Conservation (phyloP, 2,888 invertebrate species). For the Pardosa pseudoannulata region DNA sequence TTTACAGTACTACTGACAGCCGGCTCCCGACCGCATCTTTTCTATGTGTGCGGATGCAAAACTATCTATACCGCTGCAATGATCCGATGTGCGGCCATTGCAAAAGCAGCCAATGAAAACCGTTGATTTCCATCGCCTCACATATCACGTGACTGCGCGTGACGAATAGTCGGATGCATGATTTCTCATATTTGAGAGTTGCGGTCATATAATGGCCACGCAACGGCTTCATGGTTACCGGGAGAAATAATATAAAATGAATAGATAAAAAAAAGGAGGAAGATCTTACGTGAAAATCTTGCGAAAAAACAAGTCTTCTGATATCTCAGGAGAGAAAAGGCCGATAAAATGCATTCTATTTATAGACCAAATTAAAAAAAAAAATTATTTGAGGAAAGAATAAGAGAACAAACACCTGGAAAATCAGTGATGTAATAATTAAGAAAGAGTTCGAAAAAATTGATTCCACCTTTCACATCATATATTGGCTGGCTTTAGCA, state of each 20-base stretch:
- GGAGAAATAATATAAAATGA: not conserved
- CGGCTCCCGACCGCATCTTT: constrained; percentile 54
- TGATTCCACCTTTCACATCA: too few species aligned
- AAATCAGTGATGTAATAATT: too few species aligned
- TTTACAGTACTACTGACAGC: constrained; percentile 35
- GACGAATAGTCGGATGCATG: constrained; percentile 45
- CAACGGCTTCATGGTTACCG: constrained; percentile 40
- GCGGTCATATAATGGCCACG: constrained; percentile 60
- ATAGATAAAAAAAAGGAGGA: not conserved
- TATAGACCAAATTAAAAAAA: not conserved
- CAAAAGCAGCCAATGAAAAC: constrained; percentile 28
- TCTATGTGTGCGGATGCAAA: constrained; percentile 50
- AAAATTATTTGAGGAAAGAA: not conserved
- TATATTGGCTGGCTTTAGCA: too few species aligned
- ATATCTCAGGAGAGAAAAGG: not conserved
- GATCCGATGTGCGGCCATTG: constrained; percentile 59
- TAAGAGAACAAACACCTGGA: too few species aligned
- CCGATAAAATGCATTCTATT: not conserved
- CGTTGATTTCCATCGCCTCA: constrained; percentile 56
- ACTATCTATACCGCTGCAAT: constrained; percentile 68
- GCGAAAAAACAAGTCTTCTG: not conserved
- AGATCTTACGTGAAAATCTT: constrained; percentile 1
- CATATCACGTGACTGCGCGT: constrained; percentile 58
- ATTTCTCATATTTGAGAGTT: not conserved
- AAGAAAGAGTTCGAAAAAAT: too few species aligned